These are phyloP conservation scores for Odontesthes bonariensis DNA, from an alignment of 2,113 vertebrate species.

Conservation along the genomic window DNA sequence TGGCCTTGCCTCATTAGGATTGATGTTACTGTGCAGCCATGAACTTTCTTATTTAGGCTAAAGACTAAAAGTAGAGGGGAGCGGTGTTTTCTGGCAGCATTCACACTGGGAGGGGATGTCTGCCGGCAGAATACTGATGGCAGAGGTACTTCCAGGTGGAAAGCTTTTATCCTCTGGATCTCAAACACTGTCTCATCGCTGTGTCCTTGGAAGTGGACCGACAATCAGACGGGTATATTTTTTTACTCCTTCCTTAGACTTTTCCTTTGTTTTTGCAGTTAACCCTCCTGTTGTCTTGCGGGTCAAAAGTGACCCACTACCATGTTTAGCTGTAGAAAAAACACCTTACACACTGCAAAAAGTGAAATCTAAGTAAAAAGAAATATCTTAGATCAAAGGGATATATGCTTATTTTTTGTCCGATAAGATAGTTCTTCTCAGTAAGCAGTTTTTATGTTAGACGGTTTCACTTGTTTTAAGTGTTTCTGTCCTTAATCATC, in stretches of 20 bases:
- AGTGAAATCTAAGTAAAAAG: too few species aligned
- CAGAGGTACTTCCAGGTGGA: slow-evolving; percentile 25
- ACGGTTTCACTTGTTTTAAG: too few species aligned
- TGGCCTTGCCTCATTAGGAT: neutral
- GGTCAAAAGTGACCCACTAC: too few species aligned
- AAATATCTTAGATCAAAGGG: too few species aligned
- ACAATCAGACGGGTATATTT: neutral
- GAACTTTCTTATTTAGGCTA: neutral
- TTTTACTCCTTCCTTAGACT: neutral
- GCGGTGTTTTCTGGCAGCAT: slow-evolving; percentile 20
- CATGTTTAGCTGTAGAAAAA: too few species aligned
- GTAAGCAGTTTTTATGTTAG: too few species aligned
- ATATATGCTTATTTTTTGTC: too few species aligned
- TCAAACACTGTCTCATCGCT: neutral
- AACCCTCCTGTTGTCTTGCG: too few species aligned
- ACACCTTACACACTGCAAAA: too few species aligned
- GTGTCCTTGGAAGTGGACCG: slow-evolving; percentile 39
- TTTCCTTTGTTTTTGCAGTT: neutral
- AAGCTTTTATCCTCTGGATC: neutral
- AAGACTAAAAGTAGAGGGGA: slow-evolving; percentile 38
- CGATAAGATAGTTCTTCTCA: too few species aligned
- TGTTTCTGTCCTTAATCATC: too few species aligned
- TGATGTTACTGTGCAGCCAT: slow-evolving; percentile 3
- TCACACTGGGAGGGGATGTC: neutral
- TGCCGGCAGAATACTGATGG: slow-evolving; percentile 28